These are phyloP conservation scores for Chauna torquata DNA, from an alignment of 2,113 vertebrate species.

Conservation along the genomic window DNA sequence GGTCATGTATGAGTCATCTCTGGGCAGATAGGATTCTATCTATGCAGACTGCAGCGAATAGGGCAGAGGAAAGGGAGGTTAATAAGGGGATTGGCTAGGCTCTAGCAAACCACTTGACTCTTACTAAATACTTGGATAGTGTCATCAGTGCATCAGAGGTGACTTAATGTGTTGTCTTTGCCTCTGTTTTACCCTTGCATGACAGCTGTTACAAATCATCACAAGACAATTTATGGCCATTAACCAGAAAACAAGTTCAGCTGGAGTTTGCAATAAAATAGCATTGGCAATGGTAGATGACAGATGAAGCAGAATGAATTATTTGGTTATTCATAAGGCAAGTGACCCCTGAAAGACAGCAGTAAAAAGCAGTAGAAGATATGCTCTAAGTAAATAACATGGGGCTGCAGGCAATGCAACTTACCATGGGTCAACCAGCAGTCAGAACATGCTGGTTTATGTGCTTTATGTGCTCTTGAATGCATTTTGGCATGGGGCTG, in stretches of 20 bases:
- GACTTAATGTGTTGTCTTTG: neutral
- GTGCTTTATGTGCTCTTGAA: neutral
- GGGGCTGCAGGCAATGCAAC: neutral
- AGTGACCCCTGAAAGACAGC: neutral
- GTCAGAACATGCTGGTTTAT: neutral
- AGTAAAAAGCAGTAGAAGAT: neutral
- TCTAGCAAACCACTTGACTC: neutral
- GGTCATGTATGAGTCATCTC: fast-evolving
- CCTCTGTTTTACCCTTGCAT: neutral
- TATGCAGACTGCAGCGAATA: neutral
- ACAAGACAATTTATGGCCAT: neutral
- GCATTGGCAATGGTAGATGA: neutral
- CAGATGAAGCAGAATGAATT: neutral
- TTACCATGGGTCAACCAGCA: neutral
- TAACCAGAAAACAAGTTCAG: neutral
- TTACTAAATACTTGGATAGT: neutral
- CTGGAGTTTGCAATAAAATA: neutral
- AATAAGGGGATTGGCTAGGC: neutral
- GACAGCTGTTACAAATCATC: neutral
- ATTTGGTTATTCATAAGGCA: neutral
- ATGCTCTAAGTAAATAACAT: neutral
- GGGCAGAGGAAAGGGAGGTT: neutral
- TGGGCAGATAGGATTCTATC: neutral
- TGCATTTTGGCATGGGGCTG: neutral
- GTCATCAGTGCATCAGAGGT: neutral